Evolutionary conservation across 2,113 vertebrate genomes (phyloP).

Genomic region (Poeciliopsis turrubarensis): DNA sequence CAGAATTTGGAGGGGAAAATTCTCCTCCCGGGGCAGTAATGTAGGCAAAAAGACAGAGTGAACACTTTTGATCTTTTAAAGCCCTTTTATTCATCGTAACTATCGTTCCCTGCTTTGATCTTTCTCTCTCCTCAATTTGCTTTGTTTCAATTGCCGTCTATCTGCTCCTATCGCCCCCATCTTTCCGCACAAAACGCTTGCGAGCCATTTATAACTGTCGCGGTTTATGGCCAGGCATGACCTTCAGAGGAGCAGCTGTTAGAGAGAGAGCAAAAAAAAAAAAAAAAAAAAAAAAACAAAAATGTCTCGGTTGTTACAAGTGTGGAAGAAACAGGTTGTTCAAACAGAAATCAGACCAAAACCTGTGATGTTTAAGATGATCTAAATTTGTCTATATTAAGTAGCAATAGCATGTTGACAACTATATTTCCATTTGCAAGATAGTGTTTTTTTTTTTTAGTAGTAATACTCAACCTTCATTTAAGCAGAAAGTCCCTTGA

Average conservation of each 20-base stretch:
- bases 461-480: no score
- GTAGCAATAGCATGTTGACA: background rate
- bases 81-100: conserved; percentile 26
- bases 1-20: conserved; percentile 10
- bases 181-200: conserved; percentile 8
- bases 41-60: background rate
- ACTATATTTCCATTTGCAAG: conserved; percentile 20
- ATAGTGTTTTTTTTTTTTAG: background rate
- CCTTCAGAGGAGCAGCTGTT: conserved; percentile 1
- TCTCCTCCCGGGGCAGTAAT: background rate
- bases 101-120: conserved; percentile 47
- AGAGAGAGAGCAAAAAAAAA: no score
- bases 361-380: background rate
- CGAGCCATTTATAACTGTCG: conserved; percentile 8
- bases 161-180: conserved; percentile 19
- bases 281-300: background rate
- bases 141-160: conserved; percentile 21
- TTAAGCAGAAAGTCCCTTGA: no score
- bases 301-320: background rate
- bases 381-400: background rate
- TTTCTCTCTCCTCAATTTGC: conserved; percentile 26
- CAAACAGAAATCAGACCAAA: background rate
- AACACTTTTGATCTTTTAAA: conserved; percentile 39
- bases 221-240: background rate
- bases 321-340: background rate